Evolutionary conservation across 2,888 invertebrate genomes (phyloP), one percentile per base, ranked within the genome.

Genomic region (Coleophora deauratella): DNA sequence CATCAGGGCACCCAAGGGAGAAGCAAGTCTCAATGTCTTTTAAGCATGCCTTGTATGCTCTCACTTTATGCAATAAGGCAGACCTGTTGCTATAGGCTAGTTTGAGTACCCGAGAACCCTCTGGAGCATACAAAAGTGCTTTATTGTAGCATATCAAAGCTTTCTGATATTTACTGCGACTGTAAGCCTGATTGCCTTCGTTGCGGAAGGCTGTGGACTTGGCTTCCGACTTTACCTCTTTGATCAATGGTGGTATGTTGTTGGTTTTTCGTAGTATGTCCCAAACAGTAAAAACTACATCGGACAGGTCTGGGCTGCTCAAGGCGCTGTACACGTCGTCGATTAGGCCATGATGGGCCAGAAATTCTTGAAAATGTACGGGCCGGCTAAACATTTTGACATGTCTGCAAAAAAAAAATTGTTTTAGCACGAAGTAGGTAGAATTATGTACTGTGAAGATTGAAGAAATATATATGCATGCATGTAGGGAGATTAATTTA

Each of bases 51-150:
- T 14, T 21, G 27, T 42, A 56, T 7, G 40, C 42, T 9, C 48
- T 33, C 2, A 46, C 10, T 13, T 46, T 48, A 2, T 38, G 41
- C 1, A 62, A 43, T 10, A 62, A 28, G 0, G 52, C 57, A 27
- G 66, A 65, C 50, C 64, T 53, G 32, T 60, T 59, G 38, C 57
- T 55, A 33, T 54, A 57, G 1, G 57, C 65, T 7, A 59, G 37
- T 40, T 46, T 47, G 46, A 63, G 43, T 8, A 49, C 47, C 13
- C 30, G 41, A 0, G 64, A 58, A 33, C 51, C 34, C 3, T 47
- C 46, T 2, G 65, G 64, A 4, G 66, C 65, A 37, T 30, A 50
- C 27, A 52, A 31, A 1, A 64, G 38, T 1, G 65, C 62, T 41
- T 45, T 46, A 33, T 66, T 64, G 37, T 63, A 66, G 9, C 11